Evolutionary conservation across 1,140 invertebrate genomes (phyloP), one percentile per base, ranked within the genome.

Genomic region (Polyergus mexicanus): DNA sequence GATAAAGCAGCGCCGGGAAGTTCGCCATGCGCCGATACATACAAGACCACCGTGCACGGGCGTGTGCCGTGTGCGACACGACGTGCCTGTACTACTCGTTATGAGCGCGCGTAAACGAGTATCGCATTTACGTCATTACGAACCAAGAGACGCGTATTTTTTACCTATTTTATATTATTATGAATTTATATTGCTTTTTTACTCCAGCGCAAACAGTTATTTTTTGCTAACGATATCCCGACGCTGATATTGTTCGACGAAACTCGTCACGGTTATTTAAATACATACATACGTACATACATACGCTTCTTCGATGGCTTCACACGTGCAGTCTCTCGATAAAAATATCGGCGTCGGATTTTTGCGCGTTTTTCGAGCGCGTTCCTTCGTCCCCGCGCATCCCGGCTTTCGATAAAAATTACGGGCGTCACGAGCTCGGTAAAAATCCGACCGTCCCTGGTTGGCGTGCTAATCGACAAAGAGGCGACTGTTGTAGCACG

Each of bases 1-100:
- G 91, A 92, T 93, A 93, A 92, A 93, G 92, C 89, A 90, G 81
- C 77, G 89, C 88, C 88, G 88, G 91, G 84, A 87, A 92, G 88
- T 90, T 92, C 89, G 90, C 87, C 58, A 88, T 84, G 85, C 88
- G 86, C 72, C 84, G 90, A 85, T 89, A 91, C 89, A 91, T 88
- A 90, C 87, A 83, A 51, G 87, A 86, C 87, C 87, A 72, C 84
- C 84, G 84, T 54, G 75, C 56, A 85, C 75, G 51, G 74, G 86
- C 63, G 84, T 76, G 71, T 65, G 63, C 62, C 74, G 63, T 68
- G 76, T 66, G 72, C 47, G 13, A 51, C 47, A 85, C 60, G 58
- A 89, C 78, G 38, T 60, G 41, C 75, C 84, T 62, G 56, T 77
- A 62, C 2, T 54, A 63, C 72, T 71, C 65, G 72, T 88, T 77